Evolutionary conservation across 1,140 invertebrate genomes (phyloP).

Genomic region (Apis laboriosa): DNA sequence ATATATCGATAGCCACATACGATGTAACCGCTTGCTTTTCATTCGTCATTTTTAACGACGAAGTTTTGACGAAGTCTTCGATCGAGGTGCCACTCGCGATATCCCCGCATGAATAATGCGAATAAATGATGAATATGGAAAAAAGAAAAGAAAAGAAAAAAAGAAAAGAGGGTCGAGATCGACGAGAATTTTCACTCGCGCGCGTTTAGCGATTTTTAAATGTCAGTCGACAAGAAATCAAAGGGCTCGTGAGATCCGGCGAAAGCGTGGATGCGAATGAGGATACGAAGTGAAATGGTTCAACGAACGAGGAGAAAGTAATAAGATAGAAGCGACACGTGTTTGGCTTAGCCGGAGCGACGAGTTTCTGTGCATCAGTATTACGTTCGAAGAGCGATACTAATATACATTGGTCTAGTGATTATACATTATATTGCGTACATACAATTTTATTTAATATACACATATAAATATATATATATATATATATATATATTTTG

Average conservation of each 20-base stretch:
- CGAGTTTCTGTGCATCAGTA: slow-evolving; percentile 76
- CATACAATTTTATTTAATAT: slow-evolving; percentile 73
- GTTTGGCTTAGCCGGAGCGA: slow-evolving; percentile 66
- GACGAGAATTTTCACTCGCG: background rate
- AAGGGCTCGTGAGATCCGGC: slow-evolving; percentile 37
- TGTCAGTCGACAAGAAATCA: slow-evolving; percentile 4
- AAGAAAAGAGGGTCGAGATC: background rate
- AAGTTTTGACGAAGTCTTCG: slow-evolving; percentile 8
- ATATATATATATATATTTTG: slow-evolving; percentile 66
- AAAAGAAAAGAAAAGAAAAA: too few species aligned
- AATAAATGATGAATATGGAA: too few species aligned
- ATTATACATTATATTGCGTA: slow-evolving; percentile 74
- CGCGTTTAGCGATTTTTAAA: too few species aligned
- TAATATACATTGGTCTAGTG: slow-evolving; percentile 76
- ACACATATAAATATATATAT: slow-evolving; percentile 54
- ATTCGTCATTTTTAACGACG: background rate
- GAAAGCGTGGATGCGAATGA: slow-evolving; percentile 3
- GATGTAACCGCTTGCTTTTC: slow-evolving; percentile 5
- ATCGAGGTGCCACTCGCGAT: background rate
- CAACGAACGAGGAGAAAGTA: background rate
- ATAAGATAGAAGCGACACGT: background rate
- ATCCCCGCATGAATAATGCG: background rate
- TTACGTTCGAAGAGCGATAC: slow-evolving; percentile 74
- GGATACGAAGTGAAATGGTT: slow-evolving; percentile 1
- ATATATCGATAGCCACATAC: background rate